These are phyloP conservation scores for Paguma larvata DNA, from an alignment of 2,797 vertebrate species.

Conservation along the genomic window DNA sequence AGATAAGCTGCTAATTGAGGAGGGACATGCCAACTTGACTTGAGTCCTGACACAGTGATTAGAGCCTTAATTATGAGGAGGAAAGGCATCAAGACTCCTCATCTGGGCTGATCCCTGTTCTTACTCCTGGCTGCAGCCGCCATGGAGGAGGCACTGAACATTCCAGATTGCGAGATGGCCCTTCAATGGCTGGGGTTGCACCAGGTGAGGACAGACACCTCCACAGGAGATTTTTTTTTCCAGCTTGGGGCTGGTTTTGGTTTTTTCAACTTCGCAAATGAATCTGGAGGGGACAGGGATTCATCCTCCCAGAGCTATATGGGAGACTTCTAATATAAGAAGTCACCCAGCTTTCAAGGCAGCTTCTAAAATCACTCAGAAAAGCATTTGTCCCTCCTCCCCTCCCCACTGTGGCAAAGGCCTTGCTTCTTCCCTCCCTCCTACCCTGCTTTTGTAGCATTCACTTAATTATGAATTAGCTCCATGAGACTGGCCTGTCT, in stretches of 20 bases:
- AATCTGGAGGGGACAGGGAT: slow-evolving; percentile 42
- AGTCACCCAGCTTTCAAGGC: not conserved
- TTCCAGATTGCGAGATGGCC: not conserved
- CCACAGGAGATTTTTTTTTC: not conserved
- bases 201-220: not conserved
- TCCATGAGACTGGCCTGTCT: not conserved
- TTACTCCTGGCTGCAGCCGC: not conserved
- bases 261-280: not conserved
- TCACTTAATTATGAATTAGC: not conserved
- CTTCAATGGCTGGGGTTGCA: not conserved
- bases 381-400: not conserved
- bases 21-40: not conserved
- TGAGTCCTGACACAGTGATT: slow-evolving; percentile 29
- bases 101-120: not conserved
- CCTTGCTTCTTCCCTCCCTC: not conserved
- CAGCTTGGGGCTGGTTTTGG: not conserved
- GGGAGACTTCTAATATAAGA: not conserved
- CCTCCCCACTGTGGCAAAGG: not conserved
- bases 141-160: not conserved
- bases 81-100: not conserved
- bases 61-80: not conserved
- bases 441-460: not conserved
- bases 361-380: slow-evolving; percentile 22
- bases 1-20: slow-evolving; percentile 29
- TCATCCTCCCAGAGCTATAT: not conserved